Evolutionary conservation across 2,797 vertebrate genomes (phyloP).

Genomic region (Helostoma temminkii): DNA sequence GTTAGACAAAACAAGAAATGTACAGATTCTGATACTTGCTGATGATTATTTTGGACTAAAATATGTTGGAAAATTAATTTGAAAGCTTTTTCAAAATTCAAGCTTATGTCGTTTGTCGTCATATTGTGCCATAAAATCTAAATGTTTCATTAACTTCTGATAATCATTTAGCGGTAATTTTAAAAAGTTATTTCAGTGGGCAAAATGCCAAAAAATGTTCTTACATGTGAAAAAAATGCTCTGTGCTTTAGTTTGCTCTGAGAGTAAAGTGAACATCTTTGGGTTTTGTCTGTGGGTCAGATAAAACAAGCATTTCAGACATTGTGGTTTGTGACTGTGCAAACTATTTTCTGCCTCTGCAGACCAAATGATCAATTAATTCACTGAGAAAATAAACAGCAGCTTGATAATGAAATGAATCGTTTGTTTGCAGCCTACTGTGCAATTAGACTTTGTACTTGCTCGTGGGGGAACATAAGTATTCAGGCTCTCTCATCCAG

Average conservation of each 20-base stretch:
- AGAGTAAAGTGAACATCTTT: background rate
- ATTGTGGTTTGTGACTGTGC: background rate
- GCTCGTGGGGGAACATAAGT: background rate
- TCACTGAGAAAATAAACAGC: background rate
- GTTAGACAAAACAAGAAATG: too few species aligned
- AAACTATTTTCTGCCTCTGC: background rate
- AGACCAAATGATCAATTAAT: background rate
- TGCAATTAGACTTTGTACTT: background rate
- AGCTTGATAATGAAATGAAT: background rate
- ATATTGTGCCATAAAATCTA: too few species aligned
- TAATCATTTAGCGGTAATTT: too few species aligned
- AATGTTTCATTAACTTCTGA: background rate
- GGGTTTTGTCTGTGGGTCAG: background rate
- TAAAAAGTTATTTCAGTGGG: background rate
- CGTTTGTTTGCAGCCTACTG: background rate
- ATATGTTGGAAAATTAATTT: too few species aligned
- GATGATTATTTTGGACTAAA: too few species aligned
- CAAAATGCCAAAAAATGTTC: background rate
- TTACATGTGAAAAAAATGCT: background rate
- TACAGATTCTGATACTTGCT: background rate
- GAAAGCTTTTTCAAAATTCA: too few species aligned
- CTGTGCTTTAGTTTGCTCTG: background rate
- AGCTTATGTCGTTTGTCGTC: too few species aligned
- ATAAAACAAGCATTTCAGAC: background rate
- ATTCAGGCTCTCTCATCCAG: background rate